Base-by-base conservation (phyloP, 2,797 vertebrate genomes). In the Graptemys geographica region DNA sequence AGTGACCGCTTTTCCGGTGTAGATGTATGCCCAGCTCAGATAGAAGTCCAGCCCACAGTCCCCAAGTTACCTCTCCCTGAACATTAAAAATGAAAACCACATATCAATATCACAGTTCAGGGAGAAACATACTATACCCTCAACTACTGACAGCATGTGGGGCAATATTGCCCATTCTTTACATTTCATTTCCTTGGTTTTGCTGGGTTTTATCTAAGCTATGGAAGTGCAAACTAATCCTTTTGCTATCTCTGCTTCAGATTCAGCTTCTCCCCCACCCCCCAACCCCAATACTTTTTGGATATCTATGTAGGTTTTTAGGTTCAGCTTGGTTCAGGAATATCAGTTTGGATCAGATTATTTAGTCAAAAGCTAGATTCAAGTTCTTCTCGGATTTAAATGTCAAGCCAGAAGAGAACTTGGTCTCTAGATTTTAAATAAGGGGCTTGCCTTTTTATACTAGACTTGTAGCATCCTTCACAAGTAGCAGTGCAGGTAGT, bases 351-450 rank as follows among this genome's bases (percentile, higher is more conserved):
- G 8, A 6, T 3, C 41, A 44, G 2, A 49, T 18, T 79, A 31
- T 27, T 51, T 8, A 5, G 1, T 0, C 59, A 51, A 37, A 49
- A 4, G 3, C 0, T 4, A 37, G 31, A 41, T 59, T 51, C 41
- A 87, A 37, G 19, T 41, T 55, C 59, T 69, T 7, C 47, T 56
- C 15, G 52, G 27, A 19, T 6, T 56, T 49, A 27, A 6, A 4
- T 4, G 13, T 51, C 11, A 11, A 81, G 2, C 15, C 52, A 56
- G 11, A 41, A 41, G 4, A 28, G 0, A 82, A 49, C 9, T 52
- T 69, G 13, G 88, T 57, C 76, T 49, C 51, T 47, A 25, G 27
- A 12, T 52, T 90, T 85, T 28, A 65, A 65, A 86, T 23, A 0
- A 84, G 21, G 57, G 27, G 6, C 27, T 53, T 25, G 41, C 53